phyloP scores from a whole-genome alignment of 2,888 invertebrate genomes.

The Patella depressa region DNA sequence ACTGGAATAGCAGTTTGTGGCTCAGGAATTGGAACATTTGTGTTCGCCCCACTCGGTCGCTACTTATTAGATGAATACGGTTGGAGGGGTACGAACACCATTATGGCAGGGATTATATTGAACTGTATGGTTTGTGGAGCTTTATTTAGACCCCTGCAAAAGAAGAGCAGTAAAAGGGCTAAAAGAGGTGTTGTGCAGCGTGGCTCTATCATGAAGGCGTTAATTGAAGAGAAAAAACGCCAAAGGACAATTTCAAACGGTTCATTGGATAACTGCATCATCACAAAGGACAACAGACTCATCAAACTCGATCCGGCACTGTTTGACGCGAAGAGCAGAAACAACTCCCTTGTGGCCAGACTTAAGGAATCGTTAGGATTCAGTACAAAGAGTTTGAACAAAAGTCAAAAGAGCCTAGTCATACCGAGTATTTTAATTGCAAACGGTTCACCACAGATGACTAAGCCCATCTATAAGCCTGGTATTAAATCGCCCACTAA shows the following conservation, averaged over 20 bases:
- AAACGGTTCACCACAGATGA: constrained; percentile 28
- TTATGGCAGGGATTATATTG: constrained; percentile 86
- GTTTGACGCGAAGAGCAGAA: constrained; percentile 53
- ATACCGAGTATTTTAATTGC: constrained; percentile 49
- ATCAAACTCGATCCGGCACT: constrained; percentile 59
- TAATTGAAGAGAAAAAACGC: constrained; percentile 68
- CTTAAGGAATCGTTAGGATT: constrained; percentile 60
- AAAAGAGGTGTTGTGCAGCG: constrained; percentile 31
- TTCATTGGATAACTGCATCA: constrained; percentile 69
- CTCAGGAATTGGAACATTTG: constrained; percentile 91
- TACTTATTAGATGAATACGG: constrained; percentile 51
- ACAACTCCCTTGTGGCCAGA: constrained; percentile 55
- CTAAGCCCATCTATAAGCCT: constrained; percentile 43
- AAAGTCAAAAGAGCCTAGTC: constrained; percentile 55
- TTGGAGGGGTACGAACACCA: constrained; percentile 84
- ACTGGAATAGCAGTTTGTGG: constrained; percentile 96
- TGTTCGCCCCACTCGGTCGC: constrained; percentile 81
- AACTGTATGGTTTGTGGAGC: constrained; percentile 84
- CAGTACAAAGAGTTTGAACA: constrained; percentile 57
- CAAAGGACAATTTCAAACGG: constrained; percentile 69
- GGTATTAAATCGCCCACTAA: constrained; percentile 23
- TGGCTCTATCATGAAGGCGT: constrained; percentile 67
- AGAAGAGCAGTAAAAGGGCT: constrained; percentile 34
- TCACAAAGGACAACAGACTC: constrained; percentile 67
- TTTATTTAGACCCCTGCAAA: constrained; percentile 85